These are phyloP conservation scores for Hydrochoerus hydrochaeris DNA, from an alignment of 2,113 vertebrate species.

Conservation along the genomic window DNA sequence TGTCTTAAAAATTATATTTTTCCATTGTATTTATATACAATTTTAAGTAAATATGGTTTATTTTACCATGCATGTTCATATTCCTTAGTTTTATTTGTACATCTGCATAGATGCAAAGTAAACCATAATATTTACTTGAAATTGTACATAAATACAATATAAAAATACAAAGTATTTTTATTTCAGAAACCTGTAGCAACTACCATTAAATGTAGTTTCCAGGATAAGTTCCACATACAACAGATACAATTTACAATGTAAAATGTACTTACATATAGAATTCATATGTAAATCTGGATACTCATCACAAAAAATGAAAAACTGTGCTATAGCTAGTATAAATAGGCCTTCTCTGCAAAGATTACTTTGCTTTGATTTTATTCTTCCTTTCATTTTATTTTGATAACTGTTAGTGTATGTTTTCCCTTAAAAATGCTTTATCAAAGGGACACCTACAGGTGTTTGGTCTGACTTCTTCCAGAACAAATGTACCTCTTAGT, in stretches of 20 bases:
- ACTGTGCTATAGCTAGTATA: conserved; percentile 4
- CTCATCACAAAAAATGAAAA: not conserved
- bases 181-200: not conserved
- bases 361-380: conserved; percentile 55
- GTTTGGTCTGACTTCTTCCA: not conserved
- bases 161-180: not conserved
- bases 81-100: not conserved
- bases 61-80: not conserved
- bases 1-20: not conserved
- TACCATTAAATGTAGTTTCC: not conserved
- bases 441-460: conserved; percentile 22
- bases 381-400: conserved; percentile 57
- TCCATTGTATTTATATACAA: not conserved
- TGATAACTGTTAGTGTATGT: not conserved
- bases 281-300: not conserved
- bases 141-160: not conserved
- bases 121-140: not conserved
- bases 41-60: not conserved
- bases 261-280: not conserved
- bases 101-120: not conserved
- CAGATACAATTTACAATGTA: not conserved
- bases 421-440: conserved; percentile 55
- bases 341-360: not conserved
- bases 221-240: not conserved
- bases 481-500: conserved; percentile 21